phyloP scores from a whole-genome alignment of 1,140 invertebrate species.

The Drosophila equinoxialis region DNA sequence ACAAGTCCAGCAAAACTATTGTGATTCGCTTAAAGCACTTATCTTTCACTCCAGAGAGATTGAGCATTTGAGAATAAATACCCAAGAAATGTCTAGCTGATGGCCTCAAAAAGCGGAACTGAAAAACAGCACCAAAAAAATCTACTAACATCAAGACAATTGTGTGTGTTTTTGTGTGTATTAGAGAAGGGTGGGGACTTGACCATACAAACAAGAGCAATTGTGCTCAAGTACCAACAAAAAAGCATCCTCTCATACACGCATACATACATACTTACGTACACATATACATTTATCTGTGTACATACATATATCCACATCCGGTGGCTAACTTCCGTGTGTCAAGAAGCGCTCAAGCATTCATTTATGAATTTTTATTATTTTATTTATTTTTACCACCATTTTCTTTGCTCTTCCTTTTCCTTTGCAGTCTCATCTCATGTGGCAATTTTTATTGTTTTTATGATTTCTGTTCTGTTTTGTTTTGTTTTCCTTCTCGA shows the following conservation, averaged over 20 bases:
- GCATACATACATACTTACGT: conserved; percentile 22
- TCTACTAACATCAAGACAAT: conserved; percentile 26
- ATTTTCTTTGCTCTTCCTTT: conserved; percentile 21
- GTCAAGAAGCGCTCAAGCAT: conserved; percentile 74
- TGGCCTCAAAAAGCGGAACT: conserved; percentile 45
- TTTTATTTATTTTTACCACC: conserved; percentile 66
- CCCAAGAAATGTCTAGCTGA: conserved; percentile 29
- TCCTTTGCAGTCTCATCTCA: neutral
- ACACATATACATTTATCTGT: conserved; percentile 10
- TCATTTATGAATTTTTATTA: conserved; percentile 77
- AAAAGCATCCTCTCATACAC: conserved; percentile 18
- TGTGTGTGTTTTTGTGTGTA: neutral
- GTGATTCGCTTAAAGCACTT: neutral
- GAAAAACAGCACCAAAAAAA: conserved; percentile 33
- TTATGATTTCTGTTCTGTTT: conserved; percentile 17
- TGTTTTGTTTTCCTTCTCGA: conserved; percentile 1
- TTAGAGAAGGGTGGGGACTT: neutral
- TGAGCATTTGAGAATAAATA: conserved; percentile 33
- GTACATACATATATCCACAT: conserved; percentile 38
- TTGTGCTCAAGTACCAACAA: conserved; percentile 34
- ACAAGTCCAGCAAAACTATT: neutral
- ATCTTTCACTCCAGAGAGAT: conserved; percentile 10
- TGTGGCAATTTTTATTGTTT: conserved; percentile 52
- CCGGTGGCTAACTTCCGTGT: conserved; percentile 71
- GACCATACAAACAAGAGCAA: conserved; percentile 27